phyloP scores from a whole-genome alignment of 1,140 invertebrate genomes.

The Wiebesia pumilae region DNA sequence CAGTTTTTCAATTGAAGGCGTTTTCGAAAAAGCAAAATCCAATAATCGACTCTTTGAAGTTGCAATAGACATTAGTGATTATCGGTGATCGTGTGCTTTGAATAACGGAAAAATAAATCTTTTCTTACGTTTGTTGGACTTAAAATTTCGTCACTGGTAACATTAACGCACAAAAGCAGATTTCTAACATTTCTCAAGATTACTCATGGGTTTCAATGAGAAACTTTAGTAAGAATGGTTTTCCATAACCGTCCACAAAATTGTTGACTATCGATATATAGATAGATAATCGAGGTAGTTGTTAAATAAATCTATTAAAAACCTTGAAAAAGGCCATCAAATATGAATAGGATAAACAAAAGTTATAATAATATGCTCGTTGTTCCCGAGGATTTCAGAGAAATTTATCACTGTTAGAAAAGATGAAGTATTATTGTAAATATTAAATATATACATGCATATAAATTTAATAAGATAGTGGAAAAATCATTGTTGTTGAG shows the following conservation, averaged over 20 bases:
- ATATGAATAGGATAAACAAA: background rate
- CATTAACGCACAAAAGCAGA: constrained; percentile 18
- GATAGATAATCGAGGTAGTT: constrained; percentile 53
- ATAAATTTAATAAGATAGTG: background rate
- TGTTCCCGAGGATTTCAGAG: constrained; percentile 58
- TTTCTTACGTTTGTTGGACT: background rate
- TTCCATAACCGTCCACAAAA: constrained; percentile 60
- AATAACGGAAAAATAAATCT: background rate
- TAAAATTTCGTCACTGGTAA: background rate
- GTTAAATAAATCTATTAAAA: constrained; percentile 24
- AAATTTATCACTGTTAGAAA: constrained; percentile 59
- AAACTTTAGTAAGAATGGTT: constrained; percentile 1
- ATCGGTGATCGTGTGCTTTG: no score
- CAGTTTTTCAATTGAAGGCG: background rate
- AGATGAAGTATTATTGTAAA: constrained; percentile 40
- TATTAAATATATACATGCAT: constrained; percentile 10
- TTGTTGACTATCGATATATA: constrained; percentile 66
- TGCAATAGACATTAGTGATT: background rate
- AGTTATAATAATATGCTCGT: constrained; percentile 10
- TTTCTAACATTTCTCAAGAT: background rate
- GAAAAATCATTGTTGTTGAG: constrained; percentile 31
- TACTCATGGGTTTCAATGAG: background rate
- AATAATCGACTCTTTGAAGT: background rate
- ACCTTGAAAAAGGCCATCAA: constrained; percentile 40
- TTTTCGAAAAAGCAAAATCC: background rate